phyloP scores from a whole-genome alignment of 2,113 vertebrate species.

The Dolichotis patagonum region DNA sequence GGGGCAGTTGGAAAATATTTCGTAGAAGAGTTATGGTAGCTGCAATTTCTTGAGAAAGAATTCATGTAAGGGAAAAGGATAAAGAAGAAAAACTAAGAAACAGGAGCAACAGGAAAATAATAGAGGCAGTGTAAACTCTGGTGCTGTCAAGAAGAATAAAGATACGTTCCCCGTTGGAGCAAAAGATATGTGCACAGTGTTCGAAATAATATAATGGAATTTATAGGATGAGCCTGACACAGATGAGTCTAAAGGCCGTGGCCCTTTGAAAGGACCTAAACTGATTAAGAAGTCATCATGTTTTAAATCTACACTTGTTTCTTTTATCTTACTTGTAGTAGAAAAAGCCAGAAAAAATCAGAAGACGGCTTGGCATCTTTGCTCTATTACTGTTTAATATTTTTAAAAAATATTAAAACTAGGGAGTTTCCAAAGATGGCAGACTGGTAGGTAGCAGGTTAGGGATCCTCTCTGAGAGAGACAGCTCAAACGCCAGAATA shows the following conservation, averaged over 20 bases:
- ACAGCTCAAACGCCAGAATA: too few species aligned
- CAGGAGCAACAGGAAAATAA: background rate
- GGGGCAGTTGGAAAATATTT: background rate
- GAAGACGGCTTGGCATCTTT: background rate
- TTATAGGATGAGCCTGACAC: background rate
- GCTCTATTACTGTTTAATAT: too few species aligned
- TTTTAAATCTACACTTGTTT: background rate
- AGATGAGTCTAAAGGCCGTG: background rate
- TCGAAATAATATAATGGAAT: background rate
- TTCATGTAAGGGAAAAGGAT: background rate
- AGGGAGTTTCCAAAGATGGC: too few species aligned
- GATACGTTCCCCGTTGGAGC: background rate
- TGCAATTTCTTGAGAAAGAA: slow-evolving; percentile 1
- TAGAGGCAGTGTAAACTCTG: background rate
- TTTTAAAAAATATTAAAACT: background rate
- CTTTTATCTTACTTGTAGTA: background rate
- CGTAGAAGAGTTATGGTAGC: background rate
- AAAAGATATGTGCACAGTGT: background rate
- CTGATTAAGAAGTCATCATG: background rate
- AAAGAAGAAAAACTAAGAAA: background rate
- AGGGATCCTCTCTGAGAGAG: too few species aligned
- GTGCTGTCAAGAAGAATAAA: background rate
- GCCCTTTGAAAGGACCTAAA: background rate
- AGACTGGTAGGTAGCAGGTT: too few species aligned
- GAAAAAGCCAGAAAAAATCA: background rate